These are phyloP conservation scores for Criorhina ranunculi DNA, from an alignment of 2,888 invertebrate genomes.

Conservation along the genomic window DNA sequence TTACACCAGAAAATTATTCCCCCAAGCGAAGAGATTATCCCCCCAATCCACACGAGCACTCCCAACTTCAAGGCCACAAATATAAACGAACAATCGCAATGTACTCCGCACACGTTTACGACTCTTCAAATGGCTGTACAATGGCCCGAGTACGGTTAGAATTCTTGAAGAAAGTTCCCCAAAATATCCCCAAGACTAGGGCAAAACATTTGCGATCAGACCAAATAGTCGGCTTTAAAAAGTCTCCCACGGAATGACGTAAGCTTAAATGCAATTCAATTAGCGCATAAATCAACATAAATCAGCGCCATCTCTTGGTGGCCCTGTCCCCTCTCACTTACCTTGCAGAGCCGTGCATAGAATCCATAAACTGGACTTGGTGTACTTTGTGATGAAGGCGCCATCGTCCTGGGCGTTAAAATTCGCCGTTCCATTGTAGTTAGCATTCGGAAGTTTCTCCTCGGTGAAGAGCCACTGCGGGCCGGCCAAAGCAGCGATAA, in stretches of 20 bases:
- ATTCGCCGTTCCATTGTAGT: slow-evolving; percentile 89
- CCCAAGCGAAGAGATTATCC: slow-evolving; percentile 55
- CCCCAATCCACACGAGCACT: slow-evolving; percentile 14
- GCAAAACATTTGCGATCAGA: slow-evolving; percentile 8
- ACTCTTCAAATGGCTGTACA: slow-evolving; percentile 23
- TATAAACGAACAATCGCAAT: slow-evolving; percentile 22
- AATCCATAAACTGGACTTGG: slow-evolving; percentile 84
- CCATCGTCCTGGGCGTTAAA: slow-evolving; percentile 83
- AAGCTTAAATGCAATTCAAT: slow-evolving; percentile 73
- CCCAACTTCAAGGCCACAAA: slow-evolving; percentile 7
- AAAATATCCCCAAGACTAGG: slow-evolving; percentile 5
- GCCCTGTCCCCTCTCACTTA: slow-evolving; percentile 76
- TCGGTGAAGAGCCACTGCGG: slow-evolving; percentile 94
- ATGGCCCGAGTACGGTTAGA: neutral
- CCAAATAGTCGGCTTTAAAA: slow-evolving; percentile 1
- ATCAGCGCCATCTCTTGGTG: slow-evolving; percentile 60
- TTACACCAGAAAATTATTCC: slow-evolving; percentile 68
- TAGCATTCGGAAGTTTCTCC: slow-evolving; percentile 92
- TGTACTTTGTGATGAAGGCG: slow-evolving; percentile 83
- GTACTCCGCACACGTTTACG: slow-evolving; percentile 19
- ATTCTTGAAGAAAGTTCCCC: neutral
- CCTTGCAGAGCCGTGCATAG: slow-evolving; percentile 83
- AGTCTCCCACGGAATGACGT: slow-evolving; percentile 12
- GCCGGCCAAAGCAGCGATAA: slow-evolving; percentile 84
- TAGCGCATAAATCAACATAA: slow-evolving; percentile 72